A percentile compares a stretch with the other conserved stretches of the same genome.
Evolutionary conservation across 2,113 vertebrate genomes (phyloP).

Genomic region (Anarhynchus alexandrinus): DNA sequence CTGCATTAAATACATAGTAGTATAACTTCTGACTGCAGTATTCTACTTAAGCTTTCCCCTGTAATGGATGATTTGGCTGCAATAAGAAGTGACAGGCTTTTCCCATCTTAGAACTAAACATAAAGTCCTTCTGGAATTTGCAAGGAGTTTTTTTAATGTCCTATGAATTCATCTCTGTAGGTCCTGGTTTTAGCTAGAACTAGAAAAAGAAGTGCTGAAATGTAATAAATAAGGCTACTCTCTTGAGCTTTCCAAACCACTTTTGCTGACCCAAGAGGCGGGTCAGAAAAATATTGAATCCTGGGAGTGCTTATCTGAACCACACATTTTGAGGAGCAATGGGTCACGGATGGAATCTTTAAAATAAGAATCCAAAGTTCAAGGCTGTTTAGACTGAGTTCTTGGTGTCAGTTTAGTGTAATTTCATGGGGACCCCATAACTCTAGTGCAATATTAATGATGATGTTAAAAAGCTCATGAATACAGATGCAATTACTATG

Average conservation of each 20-base stretch:
- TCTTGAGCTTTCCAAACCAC: constrained; percentile 12
- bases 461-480: constrained; percentile 9
- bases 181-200: neutral
- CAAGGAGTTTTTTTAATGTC: neutral
- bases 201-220: constrained; percentile 26
- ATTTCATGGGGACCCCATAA: neutral
- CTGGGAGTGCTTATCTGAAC: neutral
- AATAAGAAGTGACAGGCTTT: constrained; percentile 8
- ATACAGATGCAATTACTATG: neutral
- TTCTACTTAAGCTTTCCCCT: neutral
- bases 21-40: neutral
- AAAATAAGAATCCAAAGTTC: constrained; percentile 35
- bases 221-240: constrained; percentile 2
- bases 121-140: neutral
- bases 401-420: neutral
- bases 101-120: neutral
- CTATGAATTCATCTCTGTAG: neutral
- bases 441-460: constrained; percentile 5
- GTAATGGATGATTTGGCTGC: neutral
- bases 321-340: constrained; percentile 7
- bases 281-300: constrained; percentile 40
- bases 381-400: neutral
- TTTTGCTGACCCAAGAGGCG: constrained; percentile 20
- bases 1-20: neutral
- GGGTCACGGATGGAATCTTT: constrained; percentile 17